Evolutionary conservation across 2,888 invertebrate species (phyloP), one percentile per base, ranked within the genome.

Genomic region (Hermaeophaga mercurialis): DNA sequence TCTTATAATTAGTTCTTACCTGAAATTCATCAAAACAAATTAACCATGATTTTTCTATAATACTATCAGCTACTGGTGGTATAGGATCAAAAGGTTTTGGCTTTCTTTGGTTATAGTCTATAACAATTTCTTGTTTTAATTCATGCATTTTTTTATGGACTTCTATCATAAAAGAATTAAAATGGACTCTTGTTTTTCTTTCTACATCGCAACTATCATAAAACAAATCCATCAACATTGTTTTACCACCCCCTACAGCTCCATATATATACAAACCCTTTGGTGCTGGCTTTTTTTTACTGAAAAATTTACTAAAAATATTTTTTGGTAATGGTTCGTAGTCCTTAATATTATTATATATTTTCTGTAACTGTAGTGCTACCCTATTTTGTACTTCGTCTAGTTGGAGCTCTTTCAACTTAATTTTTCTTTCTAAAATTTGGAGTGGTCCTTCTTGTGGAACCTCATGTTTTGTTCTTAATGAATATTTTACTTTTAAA

Each of bases 21-120:
- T 99, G 96, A 81, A 97, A 97, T 79, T 97, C 98, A 81, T 98
- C 98, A 79, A 98, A 96, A 78, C 98, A 98, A 59, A 98, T 86
- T 19, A 98, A 81, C 93, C 94, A 96, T 15, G 93, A 86, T 70
- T 93, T 88, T 45, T 87, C 82, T 18, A 88, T 87, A 60, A 99
- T 95, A 62, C 86, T 84, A 64, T 89, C 85, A 8, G 97, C 98
- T 1, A 99, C 94, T 3, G 94, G 92, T 17, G 91, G 89, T 58
- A 99, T 97, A 0, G 98, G 97, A 79, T 99, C 98, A 77, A 91
- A 96, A 0, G 89, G 85, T 66, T 84, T 81, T 0, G 82, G 80
- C 67, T 87, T 86, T 9, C 82, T 81, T 22, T 67, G 66, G 18
- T 80, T 79, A 55, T 77, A 79, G 48, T 75, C 73, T 58, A 82